Percentiles rank a stretch among this genome's conserved stretches.
Conservation (phyloP, 2,888 invertebrate genomes). For the Drosophila melanosoma region DNA sequence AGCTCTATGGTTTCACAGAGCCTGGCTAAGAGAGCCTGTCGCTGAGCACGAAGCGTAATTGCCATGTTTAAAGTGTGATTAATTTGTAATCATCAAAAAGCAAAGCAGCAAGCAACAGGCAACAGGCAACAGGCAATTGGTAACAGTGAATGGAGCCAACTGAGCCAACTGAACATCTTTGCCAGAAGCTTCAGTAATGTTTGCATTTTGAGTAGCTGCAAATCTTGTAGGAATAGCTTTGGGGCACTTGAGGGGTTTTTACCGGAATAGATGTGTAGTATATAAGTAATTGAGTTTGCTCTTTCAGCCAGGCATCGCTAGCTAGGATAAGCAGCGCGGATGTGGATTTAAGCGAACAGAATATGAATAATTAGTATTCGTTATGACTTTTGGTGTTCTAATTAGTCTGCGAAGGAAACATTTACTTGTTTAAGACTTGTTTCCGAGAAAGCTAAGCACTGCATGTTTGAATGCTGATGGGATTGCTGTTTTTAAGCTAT, state of each 20-base stretch:
- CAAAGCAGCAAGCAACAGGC: conserved; percentile 33
- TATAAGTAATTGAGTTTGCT: conserved; percentile 39
- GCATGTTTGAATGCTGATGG: background rate
- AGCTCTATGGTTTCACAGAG: conserved; percentile 17
- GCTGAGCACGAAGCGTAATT: conserved; percentile 65
- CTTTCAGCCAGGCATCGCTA: background rate
- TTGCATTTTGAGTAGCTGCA: conserved; percentile 66
- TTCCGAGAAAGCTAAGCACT: background rate
- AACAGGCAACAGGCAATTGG: conserved; percentile 18
- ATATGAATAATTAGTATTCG: conserved; percentile 36
- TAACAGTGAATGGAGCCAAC: conserved; percentile 22
- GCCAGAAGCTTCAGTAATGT: conserved; percentile 49
- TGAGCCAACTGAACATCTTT: conserved; percentile 32
- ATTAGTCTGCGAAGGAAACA: conserved; percentile 19
- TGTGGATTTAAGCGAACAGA: conserved; percentile 4
- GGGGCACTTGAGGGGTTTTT: conserved; percentile 28
- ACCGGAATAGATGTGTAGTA: conserved; percentile 20
- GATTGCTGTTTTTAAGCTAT: background rate
- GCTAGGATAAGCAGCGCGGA: background rate
- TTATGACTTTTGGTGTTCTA: conserved; percentile 30
- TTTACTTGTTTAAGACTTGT: conserved; percentile 5
- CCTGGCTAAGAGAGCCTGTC: conserved; percentile 38
- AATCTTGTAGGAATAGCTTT: conserved; percentile 37
- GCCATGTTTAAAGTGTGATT: conserved; percentile 81
- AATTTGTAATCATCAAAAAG: conserved; percentile 80